A percentile compares a stretch with the other conserved stretches of the same genome.
Evolutionary conservation across 1,140 invertebrate species (phyloP).

Genomic region (Venustaconcha ellipsiformis): DNA sequence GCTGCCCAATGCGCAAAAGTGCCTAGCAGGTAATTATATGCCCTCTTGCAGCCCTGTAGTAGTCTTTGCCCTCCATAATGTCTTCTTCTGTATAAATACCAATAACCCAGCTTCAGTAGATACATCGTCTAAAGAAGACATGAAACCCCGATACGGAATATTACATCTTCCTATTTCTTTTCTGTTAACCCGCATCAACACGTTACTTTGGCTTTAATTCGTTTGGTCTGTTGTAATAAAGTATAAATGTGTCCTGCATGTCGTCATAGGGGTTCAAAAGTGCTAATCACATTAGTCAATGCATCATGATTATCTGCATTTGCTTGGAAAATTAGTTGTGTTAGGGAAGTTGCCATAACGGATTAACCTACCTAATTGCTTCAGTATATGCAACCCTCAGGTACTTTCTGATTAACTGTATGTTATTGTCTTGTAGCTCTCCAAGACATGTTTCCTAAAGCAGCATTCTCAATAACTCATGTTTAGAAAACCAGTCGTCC

Average conservation of each 20-base stretch:
- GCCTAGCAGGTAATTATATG: neutral
- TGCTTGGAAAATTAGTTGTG: slow-evolving; percentile 14
- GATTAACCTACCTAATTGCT: neutral
- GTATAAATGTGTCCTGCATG: slow-evolving; percentile 17
- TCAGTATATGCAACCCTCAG: slow-evolving; percentile 5
- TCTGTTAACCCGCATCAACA: slow-evolving; percentile 12
- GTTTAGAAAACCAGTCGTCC: neutral
- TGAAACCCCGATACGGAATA: slow-evolving; percentile 9
- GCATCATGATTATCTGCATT: slow-evolving; percentile 23
- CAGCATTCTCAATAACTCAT: neutral
- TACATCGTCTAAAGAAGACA: slow-evolving; percentile 24
- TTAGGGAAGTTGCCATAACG: slow-evolving; percentile 1
- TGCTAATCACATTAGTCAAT: neutral
- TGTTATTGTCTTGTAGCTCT: neutral
- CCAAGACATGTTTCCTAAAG: neutral
- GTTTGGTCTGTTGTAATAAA: slow-evolving; percentile 26
- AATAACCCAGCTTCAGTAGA: slow-evolving; percentile 20
- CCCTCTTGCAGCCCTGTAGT: slow-evolving; percentile 5
- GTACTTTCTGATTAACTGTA: slow-evolving; percentile 1
- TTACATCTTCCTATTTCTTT: slow-evolving; percentile 15
- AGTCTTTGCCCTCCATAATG: slow-evolving; percentile 20
- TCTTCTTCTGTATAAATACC: slow-evolving; percentile 9
- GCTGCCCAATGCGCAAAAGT: neutral
- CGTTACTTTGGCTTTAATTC: slow-evolving; percentile 13
- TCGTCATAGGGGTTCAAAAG: slow-evolving; percentile 1